Evolutionary conservation across 2,888 invertebrate genomes (phyloP).

Genomic region (Heliothis peltigera): DNA sequence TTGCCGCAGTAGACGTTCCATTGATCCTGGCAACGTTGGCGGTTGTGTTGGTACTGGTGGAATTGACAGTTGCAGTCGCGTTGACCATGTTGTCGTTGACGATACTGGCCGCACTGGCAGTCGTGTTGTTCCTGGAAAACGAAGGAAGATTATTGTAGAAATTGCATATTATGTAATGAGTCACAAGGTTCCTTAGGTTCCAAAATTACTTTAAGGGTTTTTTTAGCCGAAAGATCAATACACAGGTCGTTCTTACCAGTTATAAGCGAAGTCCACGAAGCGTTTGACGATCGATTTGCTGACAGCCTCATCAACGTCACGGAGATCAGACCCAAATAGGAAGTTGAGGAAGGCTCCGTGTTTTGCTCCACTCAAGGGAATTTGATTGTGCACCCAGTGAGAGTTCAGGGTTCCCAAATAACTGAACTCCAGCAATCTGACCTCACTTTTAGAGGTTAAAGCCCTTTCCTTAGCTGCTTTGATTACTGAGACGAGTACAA

Average conservation of each 20-base stretch:
- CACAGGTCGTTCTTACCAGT: conserved; percentile 71
- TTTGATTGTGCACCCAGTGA: conserved; percentile 75
- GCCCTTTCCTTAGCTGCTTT: conserved; percentile 77
- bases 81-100: too few relatives aligned
- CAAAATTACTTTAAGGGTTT: too few relatives aligned
- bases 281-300: conserved; percentile 69
- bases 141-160: background rate
- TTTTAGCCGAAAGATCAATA: background rate
- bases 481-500: conserved; percentile 75
- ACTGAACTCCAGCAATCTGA: conserved; percentile 78
- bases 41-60: conserved; percentile 1
- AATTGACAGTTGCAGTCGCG: too few relatives aligned
- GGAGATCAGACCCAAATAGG: conserved; percentile 77
- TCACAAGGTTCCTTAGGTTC: too few relatives aligned
- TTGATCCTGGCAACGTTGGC: conserved; percentile 13
- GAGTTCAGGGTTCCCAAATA: conserved; percentile 76
- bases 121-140: background rate
- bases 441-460: conserved; percentile 68
- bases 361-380: conserved; percentile 76
- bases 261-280: conserved; percentile 73
- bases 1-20: background rate
- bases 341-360: conserved; percentile 82
- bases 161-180: too few relatives aligned
- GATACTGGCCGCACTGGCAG: background rate
- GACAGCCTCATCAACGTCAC: conserved; percentile 63